Base-by-base conservation (phyloP, 1,140 invertebrate genomes). In the Drosophila insularis region DNA sequence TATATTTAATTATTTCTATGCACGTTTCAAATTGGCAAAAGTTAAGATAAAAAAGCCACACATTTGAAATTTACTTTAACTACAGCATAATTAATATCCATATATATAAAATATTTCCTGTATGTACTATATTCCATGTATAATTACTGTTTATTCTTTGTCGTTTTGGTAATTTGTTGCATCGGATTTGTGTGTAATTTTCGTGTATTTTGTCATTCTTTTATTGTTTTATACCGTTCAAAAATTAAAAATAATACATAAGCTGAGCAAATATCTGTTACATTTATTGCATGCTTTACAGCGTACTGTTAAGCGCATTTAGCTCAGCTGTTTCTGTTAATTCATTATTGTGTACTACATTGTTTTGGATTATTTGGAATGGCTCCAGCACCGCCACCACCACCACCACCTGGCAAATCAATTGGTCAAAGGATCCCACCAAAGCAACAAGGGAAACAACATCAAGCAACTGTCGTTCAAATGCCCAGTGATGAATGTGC, bases 41-140 rank as follows among this genome's bases (percentile, higher is more conserved):
- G 32, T 68, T 14, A 19, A 37, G 3, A 11, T 11, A 54, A 31
- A 14, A 2, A 71, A 62, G 50, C 53, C 70, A 65, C 78, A 43
- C 70, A 64, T 63, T 54, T 21, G 55, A 43, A 65, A 59, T 70
- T 74, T 64, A 74, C 46, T 55, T 43, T 76, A 68, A 82, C 66
- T 68, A 50, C 43, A 46, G 68, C 75, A 72, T 68, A 53, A 66
- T 63, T 72, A 85, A 68, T 54, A 59, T 74, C 63, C 37, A 21
- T 50, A 21, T 11, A 37, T 37, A 13, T 13, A 50, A 50, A 50
- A 10, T 35, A 35, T 11, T 10, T 21, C 7, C 13, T 77, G 64
- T 65, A 13, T 71, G 60, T 77, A 77, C 65, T 79, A 81, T 79
- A 81, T 79, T 87, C 59, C 55, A 87, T 71, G 55, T 82, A 73